phyloP scores from a whole-genome alignment of 2,888 invertebrate species.

The Dorcus hopei region DNA sequence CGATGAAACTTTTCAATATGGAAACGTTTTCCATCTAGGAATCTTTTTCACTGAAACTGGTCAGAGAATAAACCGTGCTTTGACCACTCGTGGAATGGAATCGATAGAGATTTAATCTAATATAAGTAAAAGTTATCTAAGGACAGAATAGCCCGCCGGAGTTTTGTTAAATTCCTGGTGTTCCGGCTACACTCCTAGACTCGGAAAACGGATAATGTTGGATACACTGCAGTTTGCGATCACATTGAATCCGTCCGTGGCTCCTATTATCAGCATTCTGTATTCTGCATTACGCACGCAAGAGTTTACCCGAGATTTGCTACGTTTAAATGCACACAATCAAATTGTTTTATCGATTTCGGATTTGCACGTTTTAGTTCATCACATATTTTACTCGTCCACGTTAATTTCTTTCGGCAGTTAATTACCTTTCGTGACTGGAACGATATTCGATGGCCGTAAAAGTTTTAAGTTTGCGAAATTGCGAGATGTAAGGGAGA shows the following conservation, averaged over 20 bases:
- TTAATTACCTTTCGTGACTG: background rate
- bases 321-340: background rate
- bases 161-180: slow-evolving; percentile 7
- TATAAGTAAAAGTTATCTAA: slow-evolving; percentile 30
- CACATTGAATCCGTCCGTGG: slow-evolving; percentile 23
- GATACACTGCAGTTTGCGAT: slow-evolving; percentile 21
- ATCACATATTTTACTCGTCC: background rate
- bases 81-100: slow-evolving; percentile 14
- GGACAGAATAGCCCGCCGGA: slow-evolving; percentile 21
- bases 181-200: slow-evolving; percentile 21
- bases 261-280: slow-evolving; percentile 5
- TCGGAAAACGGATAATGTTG: slow-evolving; percentile 26
- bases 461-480: slow-evolving; percentile 7
- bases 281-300: background rate
- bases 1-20: too few species aligned
- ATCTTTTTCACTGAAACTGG: slow-evolving; percentile 1
- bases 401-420: background rate
- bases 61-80: slow-evolving; percentile 8
- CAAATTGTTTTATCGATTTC: background rate
- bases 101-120: slow-evolving; percentile 31
- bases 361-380: background rate
- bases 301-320: background rate
- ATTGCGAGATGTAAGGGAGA: slow-evolving; percentile 1
- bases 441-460: background rate
- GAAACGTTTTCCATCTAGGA: too few species aligned